These are phyloP conservation scores for Acropternis orthonyx DNA, from an alignment of 2,797 vertebrate genomes.

Conservation along the genomic window DNA sequence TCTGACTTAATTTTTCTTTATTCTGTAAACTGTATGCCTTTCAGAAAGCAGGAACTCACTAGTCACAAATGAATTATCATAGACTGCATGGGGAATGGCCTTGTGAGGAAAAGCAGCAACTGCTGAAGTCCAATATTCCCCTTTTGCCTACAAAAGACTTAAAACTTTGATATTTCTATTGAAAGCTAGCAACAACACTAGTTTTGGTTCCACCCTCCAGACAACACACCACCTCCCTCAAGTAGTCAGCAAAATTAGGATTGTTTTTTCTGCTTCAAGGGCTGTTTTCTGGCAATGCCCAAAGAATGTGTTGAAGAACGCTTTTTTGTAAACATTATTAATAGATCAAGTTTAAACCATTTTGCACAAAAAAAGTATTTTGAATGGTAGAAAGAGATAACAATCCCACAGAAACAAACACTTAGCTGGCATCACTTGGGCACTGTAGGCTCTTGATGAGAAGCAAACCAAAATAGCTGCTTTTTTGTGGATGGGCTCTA, in stretches of 20 bases:
- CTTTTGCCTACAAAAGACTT: constrained; percentile 33
- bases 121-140: constrained; percentile 1
- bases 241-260: constrained; percentile 62
- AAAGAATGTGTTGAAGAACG: not conserved
- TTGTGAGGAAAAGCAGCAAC: constrained; percentile 1
- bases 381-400: not conserved
- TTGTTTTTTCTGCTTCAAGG: constrained; percentile 52
- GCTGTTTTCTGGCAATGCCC: constrained; percentile 8
- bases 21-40: not conserved
- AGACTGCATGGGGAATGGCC: not conserved
- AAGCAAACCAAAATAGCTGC: not conserved
- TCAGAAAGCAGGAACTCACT: not conserved
- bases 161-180: constrained; percentile 44
- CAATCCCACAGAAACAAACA: not conserved
- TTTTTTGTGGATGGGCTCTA: constrained; percentile 26
- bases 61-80: constrained; percentile 2
- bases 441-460: not conserved
- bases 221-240: constrained; percentile 75
- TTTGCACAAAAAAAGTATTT: not conserved
- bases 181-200: constrained; percentile 6
- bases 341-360: not conserved
- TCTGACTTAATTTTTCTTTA: not conserved
- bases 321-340: not conserved
- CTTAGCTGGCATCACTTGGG: not conserved
- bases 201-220: constrained; percentile 34